Evolutionary conservation across 2,797 vertebrate species (phyloP), one percentile per base, ranked within the genome.

Genomic region (Enteromius fasciolatus): DNA sequence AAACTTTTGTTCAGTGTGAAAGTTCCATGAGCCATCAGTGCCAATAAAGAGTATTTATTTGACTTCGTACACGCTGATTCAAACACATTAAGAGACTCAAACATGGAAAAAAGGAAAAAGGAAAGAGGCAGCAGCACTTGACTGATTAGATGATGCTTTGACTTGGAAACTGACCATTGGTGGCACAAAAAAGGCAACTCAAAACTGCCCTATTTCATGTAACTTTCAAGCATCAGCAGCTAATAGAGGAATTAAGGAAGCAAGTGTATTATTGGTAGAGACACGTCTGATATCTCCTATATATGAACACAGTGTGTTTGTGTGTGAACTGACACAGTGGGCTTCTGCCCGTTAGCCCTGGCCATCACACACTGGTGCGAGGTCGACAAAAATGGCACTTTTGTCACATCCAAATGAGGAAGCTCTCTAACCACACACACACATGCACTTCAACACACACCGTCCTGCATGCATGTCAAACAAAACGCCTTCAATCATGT

Each of bases 381-480:
- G 85, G 80, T 79, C 48, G 74, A 87, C 76, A 68, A 84, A 87
- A 78, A 87, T 89, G 87, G 90, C 92, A 92, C 90, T 91, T 87
- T 36, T 23, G 82, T 78, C 78, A 75, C 90, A 88, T 90, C 78
- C 89, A 86, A 93, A 92, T 90, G 89, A 91, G 90, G 91, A 92
- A 93, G 87, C 85, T 78, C 85, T 74, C 86, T 61, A 61, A 73
- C 36, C 90, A 86, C 84, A 88, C 89, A 91, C 90, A 86, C 88
- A 90, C 87, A 86, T 76, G 67, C 25, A 54, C 69, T 15, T 14
- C 64, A 20, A 87, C 15, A 76, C 69, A 23, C 31, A 48, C 39
- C 12, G 39, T 18, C n/a, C 20, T 12, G n/a, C n/a, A 20, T 25
- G 41, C 28, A 59, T 25, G 28, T 68, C 33, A 8, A 50, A 44